Conservation (phyloP, 2,888 invertebrate genomes). For the Ornithoptera priamus region DNA sequence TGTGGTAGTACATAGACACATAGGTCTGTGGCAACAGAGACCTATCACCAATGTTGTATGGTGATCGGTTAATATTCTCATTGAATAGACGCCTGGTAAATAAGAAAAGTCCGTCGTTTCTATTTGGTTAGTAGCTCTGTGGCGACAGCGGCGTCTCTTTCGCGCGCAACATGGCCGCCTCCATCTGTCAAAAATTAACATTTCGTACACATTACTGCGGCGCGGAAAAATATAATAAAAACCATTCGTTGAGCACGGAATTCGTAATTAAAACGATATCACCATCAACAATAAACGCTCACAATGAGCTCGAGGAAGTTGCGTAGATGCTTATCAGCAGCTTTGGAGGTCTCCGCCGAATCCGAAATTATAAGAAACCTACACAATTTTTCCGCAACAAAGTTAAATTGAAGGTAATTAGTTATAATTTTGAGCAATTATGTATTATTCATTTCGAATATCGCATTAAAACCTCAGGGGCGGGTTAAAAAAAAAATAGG, state of each 20-base stretch:
- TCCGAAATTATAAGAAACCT: slow-evolving; percentile 21
- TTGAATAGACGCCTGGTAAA: too few species aligned
- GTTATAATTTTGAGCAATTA: slow-evolving; percentile 24
- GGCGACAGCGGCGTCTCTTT: slow-evolving; percentile 58
- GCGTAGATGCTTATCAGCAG: slow-evolving; percentile 23
- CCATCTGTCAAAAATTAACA: slow-evolving; percentile 75
- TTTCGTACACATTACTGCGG: slow-evolving; percentile 46
- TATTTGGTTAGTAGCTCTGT: slow-evolving; percentile 5
- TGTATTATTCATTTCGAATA: slow-evolving; percentile 8
- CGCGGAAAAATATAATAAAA: slow-evolving; percentile 14
- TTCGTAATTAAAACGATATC: slow-evolving; percentile 26
- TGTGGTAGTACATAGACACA: too few species aligned
- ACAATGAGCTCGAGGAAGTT: slow-evolving; percentile 23
- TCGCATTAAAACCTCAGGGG: slow-evolving; percentile 1
- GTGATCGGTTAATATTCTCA: too few species aligned
- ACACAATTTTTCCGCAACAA: slow-evolving; percentile 8
- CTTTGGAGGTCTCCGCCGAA: slow-evolving; percentile 26
- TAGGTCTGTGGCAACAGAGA: too few species aligned
- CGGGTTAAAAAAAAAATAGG: not conserved
- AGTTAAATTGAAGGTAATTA: slow-evolving; percentile 25
- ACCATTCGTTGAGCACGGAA: slow-evolving; percentile 24
- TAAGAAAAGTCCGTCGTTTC: too few species aligned
- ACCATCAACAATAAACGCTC: slow-evolving; percentile 24
- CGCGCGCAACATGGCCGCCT: slow-evolving; percentile 50
- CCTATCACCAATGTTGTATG: too few species aligned